phyloP scores from a whole-genome alignment of 2,888 invertebrate species.

The Athalia cordata region DNA sequence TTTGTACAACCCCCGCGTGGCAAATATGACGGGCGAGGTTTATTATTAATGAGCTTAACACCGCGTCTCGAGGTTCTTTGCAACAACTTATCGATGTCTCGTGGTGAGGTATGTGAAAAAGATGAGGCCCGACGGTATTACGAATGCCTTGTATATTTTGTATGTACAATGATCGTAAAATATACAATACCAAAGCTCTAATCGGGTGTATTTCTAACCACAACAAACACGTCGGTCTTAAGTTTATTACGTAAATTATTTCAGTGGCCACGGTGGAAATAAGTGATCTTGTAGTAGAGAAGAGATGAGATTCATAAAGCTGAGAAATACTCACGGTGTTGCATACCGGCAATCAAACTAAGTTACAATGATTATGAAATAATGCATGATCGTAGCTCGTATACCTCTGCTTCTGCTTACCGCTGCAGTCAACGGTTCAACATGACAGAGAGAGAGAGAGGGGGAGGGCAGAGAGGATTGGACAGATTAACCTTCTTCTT shows the following conservation, averaged over 20 bases:
- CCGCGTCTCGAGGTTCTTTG: background rate
- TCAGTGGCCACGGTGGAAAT: background rate
- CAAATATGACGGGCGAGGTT: conserved; percentile 30
- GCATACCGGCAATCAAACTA: conserved; percentile 26
- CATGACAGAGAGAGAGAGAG: conserved; percentile 22
- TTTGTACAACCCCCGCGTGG: conserved; percentile 21
- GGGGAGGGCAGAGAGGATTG: conserved; percentile 37
- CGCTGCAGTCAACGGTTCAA: conserved; percentile 8
- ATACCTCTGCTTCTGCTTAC: too few relatives aligned
- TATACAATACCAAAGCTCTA: conserved; percentile 13
- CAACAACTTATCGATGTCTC: background rate
- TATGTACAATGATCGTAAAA: conserved; percentile 32
- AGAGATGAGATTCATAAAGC: conserved; percentile 3
- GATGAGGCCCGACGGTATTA: background rate
- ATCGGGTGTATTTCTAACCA: conserved; percentile 31
- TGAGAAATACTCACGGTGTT: conserved; percentile 11
- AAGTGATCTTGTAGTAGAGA: background rate
- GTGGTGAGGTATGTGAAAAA: background rate
- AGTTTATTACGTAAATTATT: conserved; percentile 35
- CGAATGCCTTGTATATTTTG: background rate
- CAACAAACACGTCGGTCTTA: conserved; percentile 36
- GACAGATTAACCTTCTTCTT: conserved; percentile 45
- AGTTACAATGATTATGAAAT: conserved; percentile 43
- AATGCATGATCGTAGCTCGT: conserved; percentile 37
- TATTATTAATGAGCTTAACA: conserved; percentile 23